Evolutionary conservation across 1,140 invertebrate genomes (phyloP), one percentile per base, ranked within the genome.

Genomic region (Plutomurus gul): DNA sequence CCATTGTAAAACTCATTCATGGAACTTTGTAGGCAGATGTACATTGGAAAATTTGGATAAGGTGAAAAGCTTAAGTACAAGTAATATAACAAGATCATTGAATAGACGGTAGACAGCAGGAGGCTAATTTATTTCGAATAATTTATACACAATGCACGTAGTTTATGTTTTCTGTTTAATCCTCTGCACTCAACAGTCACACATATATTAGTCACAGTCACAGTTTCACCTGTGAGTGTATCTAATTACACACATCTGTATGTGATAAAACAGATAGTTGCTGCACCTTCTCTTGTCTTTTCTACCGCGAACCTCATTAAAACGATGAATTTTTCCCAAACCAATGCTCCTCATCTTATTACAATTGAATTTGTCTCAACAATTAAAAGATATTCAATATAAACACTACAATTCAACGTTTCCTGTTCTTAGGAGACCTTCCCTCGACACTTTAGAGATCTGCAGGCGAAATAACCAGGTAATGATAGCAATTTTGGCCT

Each of bases 111-210:
- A 18, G 56, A 36, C 56, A 65, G 56, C 56, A 65, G 30, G 56
- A 65, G 56, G 56, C 20, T 65, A 65, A 65, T 65, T 65, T 65
- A 65, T 65, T 65, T 65, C 56, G 27, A 4, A 36, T 13, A 60
- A 65, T 65, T 65, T 65, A 65, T 36, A 65, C 36, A 30, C 56
- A 65, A 16, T n/a, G n/a, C 56, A 33, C 27, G 56, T 65, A 65
- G 36, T 36, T 65, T 65, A 25, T 33, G 56, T 33, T 65, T 65
- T 65, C 56, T 36, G 46, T 36, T 25, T 5, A 18, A 65, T 56
- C n/a, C n/a, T n/a, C n/a, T n/a, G n/a, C n/a, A n/a, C n/a, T 30
- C 22, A 16, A 18, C 51, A 65, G 16, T 65, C 56, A 1, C 27
- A 49, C 46, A 8, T 6, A 1, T 22, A 27, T 33, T 27, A 36